Evolutionary conservation across 2,113 vertebrate genomes (phyloP).

Genomic region (Pelecanoides urinatrix): DNA sequence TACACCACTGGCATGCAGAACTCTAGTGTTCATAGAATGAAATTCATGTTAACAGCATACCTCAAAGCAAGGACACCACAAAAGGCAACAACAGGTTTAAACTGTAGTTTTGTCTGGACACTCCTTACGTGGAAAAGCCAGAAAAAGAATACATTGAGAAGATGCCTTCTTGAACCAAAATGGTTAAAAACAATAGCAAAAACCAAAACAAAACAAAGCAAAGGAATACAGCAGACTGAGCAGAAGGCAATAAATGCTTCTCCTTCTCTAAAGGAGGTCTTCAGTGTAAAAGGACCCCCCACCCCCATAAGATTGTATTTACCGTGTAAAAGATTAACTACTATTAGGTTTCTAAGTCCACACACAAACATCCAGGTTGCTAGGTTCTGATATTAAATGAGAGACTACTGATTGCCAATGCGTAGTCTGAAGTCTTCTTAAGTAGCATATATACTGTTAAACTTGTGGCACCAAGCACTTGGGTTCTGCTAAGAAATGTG

Average conservation of each 20-base stretch:
- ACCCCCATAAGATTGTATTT: constrained; percentile 33
- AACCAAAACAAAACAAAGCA: neutral
- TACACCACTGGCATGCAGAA: constrained; percentile 49
- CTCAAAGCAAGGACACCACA: constrained; percentile 46
- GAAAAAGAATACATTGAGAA: neutral
- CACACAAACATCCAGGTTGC: constrained; percentile 25
- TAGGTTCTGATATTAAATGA: constrained; percentile 29
- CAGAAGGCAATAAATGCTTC: constrained; percentile 53
- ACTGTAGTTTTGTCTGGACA: constrained; percentile 25
- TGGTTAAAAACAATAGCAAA: neutral
- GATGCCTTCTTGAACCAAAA: constrained; percentile 49
- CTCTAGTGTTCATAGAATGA: constrained; percentile 10
- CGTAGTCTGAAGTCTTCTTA: constrained; percentile 15
- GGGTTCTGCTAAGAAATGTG: constrained; percentile 33
- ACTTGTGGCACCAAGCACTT: constrained; percentile 58
- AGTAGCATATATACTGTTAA: constrained; percentile 7
- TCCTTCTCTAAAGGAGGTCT: constrained; percentile 33
- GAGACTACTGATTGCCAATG: constrained; percentile 29
- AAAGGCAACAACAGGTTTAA: constrained; percentile 36
- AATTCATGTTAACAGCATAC: constrained; percentile 30
- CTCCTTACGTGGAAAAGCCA: constrained; percentile 7
- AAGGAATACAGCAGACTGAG: constrained; percentile 49
- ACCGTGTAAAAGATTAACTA: constrained; percentile 15
- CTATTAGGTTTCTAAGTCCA: constrained; percentile 46
- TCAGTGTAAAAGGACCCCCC: constrained; percentile 33